These are phyloP conservation scores for Toxotes jaculatrix DNA, from an alignment of 2,113 vertebrate species.

Conservation along the genomic window DNA sequence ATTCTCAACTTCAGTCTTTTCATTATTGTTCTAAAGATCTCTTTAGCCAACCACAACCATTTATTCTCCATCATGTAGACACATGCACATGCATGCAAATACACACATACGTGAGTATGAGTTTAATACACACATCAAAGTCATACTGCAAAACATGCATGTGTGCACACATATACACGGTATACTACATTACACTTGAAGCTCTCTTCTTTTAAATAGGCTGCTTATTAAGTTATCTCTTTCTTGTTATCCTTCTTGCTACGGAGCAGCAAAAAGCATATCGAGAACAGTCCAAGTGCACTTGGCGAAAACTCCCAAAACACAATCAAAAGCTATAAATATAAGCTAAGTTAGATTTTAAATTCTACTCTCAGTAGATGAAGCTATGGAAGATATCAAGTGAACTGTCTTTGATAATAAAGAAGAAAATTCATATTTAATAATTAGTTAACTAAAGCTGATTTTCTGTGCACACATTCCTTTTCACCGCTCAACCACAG, in stretches of 20 bases:
- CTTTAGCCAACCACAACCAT: background rate
- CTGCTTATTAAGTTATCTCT: background rate
- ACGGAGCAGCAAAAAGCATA: background rate
- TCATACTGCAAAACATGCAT: background rate
- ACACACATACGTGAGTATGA: background rate
- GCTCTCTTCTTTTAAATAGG: slow-evolving; percentile 1
- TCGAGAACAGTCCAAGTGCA: background rate
- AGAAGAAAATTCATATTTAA: background rate
- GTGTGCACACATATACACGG: background rate
- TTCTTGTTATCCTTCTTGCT: background rate
- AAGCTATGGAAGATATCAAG: background rate
- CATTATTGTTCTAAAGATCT: slow-evolving; percentile 26
- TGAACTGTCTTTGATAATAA: background rate
- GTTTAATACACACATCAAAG: background rate
- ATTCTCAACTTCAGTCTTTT: slow-evolving; percentile 30
- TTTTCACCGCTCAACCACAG: slow-evolving; percentile 1
- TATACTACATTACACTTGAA: background rate
- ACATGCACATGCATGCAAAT: background rate
- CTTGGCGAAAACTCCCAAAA: slow-evolving; percentile 2
- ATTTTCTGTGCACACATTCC: background rate
- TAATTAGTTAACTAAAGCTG: background rate
- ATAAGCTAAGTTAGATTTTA: background rate
- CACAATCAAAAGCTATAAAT: slow-evolving; percentile 7
- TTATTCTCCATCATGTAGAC: background rate
- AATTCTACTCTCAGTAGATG: background rate